Evolutionary conservation across 2,888 invertebrate species (phyloP).

Genomic region (Prosopocoilus inquinatus): DNA sequence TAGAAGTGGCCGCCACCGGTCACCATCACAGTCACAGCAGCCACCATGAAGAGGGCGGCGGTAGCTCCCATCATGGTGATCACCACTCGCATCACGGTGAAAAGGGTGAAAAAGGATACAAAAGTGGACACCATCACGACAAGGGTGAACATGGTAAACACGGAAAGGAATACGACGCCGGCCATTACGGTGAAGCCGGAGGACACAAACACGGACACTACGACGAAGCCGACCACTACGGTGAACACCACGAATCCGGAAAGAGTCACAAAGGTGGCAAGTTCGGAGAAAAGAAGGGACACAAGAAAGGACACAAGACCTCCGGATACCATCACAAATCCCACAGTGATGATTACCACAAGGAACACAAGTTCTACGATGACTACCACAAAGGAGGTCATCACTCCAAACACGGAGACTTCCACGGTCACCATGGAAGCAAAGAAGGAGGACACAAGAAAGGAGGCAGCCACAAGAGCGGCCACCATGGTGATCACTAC

Average conservation of each 20-base stretch:
- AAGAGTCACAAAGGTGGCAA: conserved; percentile 68
- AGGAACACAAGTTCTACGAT: conserved; percentile 77
- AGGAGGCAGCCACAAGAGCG: conserved; percentile 76
- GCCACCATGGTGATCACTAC: conserved; percentile 72
- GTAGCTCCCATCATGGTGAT: conserved; percentile 55
- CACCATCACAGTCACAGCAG: conserved; percentile 34
- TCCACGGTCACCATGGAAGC: conserved; percentile 75
- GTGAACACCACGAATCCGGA: conserved; percentile 63
- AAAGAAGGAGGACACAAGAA: conserved; percentile 70
- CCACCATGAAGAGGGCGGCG: conserved; percentile 52
- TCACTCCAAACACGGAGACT: conserved; percentile 78
- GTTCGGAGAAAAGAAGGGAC: conserved; percentile 73
- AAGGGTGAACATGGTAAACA: conserved; percentile 66
- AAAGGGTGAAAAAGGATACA: conserved; percentile 67
- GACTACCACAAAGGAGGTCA: conserved; percentile 75
- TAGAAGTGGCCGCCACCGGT: conserved; percentile 35
- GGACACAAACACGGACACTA: conserved; percentile 61
- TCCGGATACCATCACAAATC: conserved; percentile 78
- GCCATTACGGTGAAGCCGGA: conserved; percentile 62
- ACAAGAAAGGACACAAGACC: conserved; percentile 75
- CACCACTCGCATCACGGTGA: conserved; percentile 59
- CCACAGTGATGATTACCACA: conserved; percentile 76
- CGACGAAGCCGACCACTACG: conserved; percentile 63
- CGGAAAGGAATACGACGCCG: conserved; percentile 65
- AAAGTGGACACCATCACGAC: conserved; percentile 63